Evolutionary conservation across 2,113 vertebrate genomes (phyloP).

Genomic region (Boulengerochromis microlepis): DNA sequence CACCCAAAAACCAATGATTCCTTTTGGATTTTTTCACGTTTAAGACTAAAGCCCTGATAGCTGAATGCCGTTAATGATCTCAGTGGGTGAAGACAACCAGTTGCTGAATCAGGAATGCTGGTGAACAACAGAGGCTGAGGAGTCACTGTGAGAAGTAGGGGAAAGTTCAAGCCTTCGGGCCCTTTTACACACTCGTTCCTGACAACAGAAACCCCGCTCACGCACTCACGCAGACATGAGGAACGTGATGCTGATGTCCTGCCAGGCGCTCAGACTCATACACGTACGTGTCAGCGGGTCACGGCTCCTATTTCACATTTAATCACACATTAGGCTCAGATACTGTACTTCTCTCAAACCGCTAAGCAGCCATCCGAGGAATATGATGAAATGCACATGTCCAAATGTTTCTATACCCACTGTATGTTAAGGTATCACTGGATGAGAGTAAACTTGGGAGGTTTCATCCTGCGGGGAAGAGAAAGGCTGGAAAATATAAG

Average conservation of each 20-base stretch:
- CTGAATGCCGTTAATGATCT: background rate
- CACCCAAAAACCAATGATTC: background rate
- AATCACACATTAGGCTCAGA: background rate
- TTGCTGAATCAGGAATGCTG: slow-evolving; percentile 15
- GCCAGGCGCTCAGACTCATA: background rate
- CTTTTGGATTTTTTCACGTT: background rate
- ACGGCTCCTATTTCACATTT: background rate
- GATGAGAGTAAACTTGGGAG: background rate
- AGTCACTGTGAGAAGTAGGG: slow-evolving; percentile 68
- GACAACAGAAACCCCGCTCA: slow-evolving; percentile 8
- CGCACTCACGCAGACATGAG: background rate
- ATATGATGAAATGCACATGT: background rate
- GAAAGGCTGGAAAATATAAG: background rate
- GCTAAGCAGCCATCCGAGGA: background rate
- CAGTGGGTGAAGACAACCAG: background rate
- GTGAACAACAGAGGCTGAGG: background rate
- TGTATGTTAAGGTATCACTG: background rate
- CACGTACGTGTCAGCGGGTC: background rate
- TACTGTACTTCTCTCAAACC: background rate
- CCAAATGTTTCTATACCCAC: background rate
- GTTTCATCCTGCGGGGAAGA: background rate
- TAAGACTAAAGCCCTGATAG: background rate
- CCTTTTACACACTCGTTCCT: slow-evolving; percentile 24
- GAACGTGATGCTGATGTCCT: slow-evolving; percentile 18
- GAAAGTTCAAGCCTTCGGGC: slow-evolving; percentile 63